These are phyloP conservation scores for Pipa parva DNA, from an alignment of 2,113 vertebrate species.

Conservation along the genomic window DNA sequence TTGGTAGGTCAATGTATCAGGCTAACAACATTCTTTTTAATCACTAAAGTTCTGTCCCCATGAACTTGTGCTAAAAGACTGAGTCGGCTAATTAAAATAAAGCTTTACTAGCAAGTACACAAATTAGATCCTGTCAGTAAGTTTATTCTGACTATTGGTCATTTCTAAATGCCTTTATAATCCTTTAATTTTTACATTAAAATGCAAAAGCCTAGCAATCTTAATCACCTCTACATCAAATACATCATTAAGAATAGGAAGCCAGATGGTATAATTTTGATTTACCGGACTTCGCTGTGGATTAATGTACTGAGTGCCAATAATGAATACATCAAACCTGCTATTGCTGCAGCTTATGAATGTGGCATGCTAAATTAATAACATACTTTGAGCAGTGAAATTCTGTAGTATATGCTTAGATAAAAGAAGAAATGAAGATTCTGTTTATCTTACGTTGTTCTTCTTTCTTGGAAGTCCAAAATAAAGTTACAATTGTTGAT, in stretches of 20 bases:
- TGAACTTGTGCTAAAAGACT: conserved; percentile 85
- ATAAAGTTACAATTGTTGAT: conserved; percentile 50
- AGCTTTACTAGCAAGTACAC: conserved; percentile 93
- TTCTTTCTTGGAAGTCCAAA: too few relatives aligned
- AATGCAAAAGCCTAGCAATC: conserved; percentile 91
- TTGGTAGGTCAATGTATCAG: conserved; percentile 90
- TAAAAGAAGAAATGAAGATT: conserved; percentile 75
- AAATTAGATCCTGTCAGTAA: conserved; percentile 94
- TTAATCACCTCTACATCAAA: conserved; percentile 96
- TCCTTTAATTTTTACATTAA: conserved; percentile 97
- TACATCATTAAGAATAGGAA: conserved; percentile 96
- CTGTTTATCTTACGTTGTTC: conserved; percentile 74
- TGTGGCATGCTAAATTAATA: conserved; percentile 98
- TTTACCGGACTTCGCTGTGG: conserved; percentile 91
- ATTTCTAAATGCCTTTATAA: conserved; percentile 98
- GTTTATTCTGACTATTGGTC: conserved; percentile 89
- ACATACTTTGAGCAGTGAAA: conserved; percentile 82
- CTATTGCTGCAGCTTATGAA: conserved; percentile 97
- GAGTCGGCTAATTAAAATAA: conserved; percentile 86
- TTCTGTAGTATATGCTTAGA: conserved; percentile 70
- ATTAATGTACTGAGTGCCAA: conserved; percentile 96
- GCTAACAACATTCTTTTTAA: conserved; percentile 93
- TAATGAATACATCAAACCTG: conserved; percentile 92
- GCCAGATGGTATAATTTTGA: conserved; percentile 99
- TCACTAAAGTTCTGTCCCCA: conserved; percentile 92